A percentile compares a stretch with the other conserved stretches of the same genome.
These are phyloP conservation scores for Pipistrellus pygmaeus DNA, from an alignment of 2,797 vertebrate species.

Conservation along the genomic window DNA sequence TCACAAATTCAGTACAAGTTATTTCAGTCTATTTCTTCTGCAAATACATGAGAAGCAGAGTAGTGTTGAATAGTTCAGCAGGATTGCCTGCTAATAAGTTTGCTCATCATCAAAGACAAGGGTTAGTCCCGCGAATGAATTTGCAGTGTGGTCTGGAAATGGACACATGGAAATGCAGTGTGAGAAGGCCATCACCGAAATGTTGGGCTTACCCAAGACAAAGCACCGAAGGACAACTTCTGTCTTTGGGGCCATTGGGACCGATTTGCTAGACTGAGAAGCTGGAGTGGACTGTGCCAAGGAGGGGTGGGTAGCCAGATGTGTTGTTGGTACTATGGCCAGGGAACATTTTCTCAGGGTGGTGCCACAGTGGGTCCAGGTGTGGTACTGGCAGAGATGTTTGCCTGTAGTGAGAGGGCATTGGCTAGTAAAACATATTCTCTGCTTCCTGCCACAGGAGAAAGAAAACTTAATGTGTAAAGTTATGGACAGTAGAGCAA, in stretches of 20 bases:
- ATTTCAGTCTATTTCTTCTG: neutral
- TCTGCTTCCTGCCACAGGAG: neutral
- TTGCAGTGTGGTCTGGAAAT: neutral
- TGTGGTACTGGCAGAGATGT: neutral
- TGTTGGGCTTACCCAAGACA: neutral
- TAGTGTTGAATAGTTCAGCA: neutral
- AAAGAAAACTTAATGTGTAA: neutral
- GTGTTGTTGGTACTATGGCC: too few relatives aligned
- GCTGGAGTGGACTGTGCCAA: accelerated
- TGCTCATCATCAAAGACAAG: neutral
- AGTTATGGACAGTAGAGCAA: neutral
- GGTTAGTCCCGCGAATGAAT: neutral
- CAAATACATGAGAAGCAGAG: neutral
- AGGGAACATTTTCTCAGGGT: accelerated
- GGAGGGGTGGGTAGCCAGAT: too few relatives aligned
- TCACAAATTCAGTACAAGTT: neutral
- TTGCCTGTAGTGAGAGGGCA: neutral
- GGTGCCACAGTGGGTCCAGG: accelerated
- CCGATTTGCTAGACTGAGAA: neutral
- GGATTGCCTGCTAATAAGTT: neutral
- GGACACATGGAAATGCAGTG: neutral
- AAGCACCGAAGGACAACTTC: neutral
- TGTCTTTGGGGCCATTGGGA: neutral
- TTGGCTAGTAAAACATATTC: neutral
- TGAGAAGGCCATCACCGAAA: neutral